Evolutionary conservation across 2,888 invertebrate genomes (phyloP), one percentile per base, ranked within the genome.

Genomic region (Cybosia mesomella): DNA sequence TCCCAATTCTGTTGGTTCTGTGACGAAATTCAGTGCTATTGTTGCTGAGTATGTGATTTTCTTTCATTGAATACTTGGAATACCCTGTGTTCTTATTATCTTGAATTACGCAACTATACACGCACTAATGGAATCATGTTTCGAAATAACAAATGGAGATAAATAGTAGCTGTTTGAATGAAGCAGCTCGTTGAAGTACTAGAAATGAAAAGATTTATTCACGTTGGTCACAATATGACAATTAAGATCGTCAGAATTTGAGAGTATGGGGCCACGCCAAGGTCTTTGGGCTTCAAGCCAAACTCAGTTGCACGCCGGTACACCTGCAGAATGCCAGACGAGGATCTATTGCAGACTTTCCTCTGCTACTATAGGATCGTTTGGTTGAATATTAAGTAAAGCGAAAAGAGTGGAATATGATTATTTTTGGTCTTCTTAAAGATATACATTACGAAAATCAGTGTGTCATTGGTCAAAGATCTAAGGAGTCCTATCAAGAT

Each of bases 51-150:
- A 5, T 11, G 54, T 22, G 21, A 18, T 43, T n/a, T 21, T 28
- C n/a, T 58, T 43, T 43, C 21, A 18, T 58, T 18, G 18, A 34
- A 13, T 59, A 34, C 59, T 57, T 34, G n/a, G 54, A 59, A 59
- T 34, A 58, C 1, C 11, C 24, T 24, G 9, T 36, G 11, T 49
- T 58, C 36, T 49, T 49, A 49, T 49, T 49, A 49, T 49, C 49
- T 49, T 49, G n/a, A 49, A 55, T 55, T 24, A 24, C 54, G 21
- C 54, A 55, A 55, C 22, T 13, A 55, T 22, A 55, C 15, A 55
- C 54, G 24, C 24, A 21, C 54, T 55, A 22, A 49, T 49, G n/a
- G 49, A 9, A 49, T 49, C n/a, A 18, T 21, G 11, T 11, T n/a
- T 34, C 4, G 15, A 18, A 34, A 58, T 58, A 58, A 58, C 18